Conservation (phyloP, 2,797 vertebrate species). For the Channa striata region DNA sequence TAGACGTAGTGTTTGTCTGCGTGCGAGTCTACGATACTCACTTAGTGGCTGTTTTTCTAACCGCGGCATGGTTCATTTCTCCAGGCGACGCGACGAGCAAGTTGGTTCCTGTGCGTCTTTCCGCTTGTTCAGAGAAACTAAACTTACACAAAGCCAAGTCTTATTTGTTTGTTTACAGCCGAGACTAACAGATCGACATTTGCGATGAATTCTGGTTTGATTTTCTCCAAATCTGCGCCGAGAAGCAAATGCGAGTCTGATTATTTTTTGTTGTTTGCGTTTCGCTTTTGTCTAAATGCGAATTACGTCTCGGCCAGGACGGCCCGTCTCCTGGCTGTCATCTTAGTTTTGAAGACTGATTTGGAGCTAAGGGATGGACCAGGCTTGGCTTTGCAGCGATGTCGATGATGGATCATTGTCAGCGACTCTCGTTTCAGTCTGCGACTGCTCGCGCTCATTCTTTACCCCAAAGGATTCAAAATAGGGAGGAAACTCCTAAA, state of each 20-base stretch:
- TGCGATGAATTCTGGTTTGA: background rate
- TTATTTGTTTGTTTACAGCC: constrained; percentile 5
- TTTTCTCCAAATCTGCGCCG: constrained; percentile 16
- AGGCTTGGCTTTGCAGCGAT: constrained; percentile 19
- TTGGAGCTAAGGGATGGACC: constrained; percentile 7
- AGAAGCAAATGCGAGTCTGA: background rate
- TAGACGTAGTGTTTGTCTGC: constrained; percentile 32
- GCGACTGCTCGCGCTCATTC: constrained; percentile 1
- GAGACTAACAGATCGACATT: background rate
- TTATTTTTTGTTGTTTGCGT: constrained; percentile 6
- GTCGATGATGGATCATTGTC: background rate
- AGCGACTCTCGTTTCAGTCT: too few species aligned
- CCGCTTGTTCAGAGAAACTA: constrained; percentile 28
- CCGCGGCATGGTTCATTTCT: constrained; percentile 18
- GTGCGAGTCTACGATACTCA: constrained; percentile 26
- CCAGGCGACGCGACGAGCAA: background rate
- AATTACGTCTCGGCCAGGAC: constrained; percentile 1
- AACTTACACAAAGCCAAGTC: constrained; percentile 2
- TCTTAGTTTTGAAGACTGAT: constrained; percentile 10
- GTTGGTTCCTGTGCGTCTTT: constrained; percentile 27
- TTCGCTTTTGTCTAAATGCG: background rate
- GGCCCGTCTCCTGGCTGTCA: background rate
- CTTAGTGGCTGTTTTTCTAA: constrained; percentile 35
- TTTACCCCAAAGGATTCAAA: constrained; percentile 18
- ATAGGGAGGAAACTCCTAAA: background rate